Evolutionary conservation across 1,140 invertebrate species (phyloP).

Genomic region (Drosophila sp.): DNA sequence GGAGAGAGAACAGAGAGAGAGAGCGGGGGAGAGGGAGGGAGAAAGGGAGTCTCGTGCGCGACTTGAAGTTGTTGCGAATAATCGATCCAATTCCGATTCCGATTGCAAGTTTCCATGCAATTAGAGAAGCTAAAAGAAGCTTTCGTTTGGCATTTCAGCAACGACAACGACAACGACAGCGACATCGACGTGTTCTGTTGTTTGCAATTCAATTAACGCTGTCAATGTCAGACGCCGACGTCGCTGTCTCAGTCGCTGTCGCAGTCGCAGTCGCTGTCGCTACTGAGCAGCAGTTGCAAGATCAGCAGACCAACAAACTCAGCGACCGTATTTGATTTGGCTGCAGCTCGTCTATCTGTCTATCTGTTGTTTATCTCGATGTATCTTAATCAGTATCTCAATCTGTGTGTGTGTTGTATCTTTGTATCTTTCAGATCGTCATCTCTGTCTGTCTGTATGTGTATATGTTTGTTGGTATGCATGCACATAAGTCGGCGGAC

Average conservation of each 20-base stretch:
- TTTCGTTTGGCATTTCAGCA: conserved; percentile 48
- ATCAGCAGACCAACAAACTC: conserved; percentile 53
- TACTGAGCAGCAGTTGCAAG: conserved; percentile 63
- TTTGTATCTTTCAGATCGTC: conserved; percentile 22
- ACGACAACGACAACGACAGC: neutral
- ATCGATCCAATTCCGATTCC: conserved; percentile 40
- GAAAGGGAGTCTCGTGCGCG: neutral
- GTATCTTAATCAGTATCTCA: conserved; percentile 9
- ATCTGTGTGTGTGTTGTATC: neutral
- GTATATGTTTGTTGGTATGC: conserved; percentile 19
- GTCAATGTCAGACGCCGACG: conserved; percentile 58
- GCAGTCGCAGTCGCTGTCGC: neutral
- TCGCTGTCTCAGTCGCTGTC: neutral
- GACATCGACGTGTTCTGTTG: conserved; percentile 26
- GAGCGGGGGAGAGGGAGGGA: neutral
- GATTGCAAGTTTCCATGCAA: conserved; percentile 19
- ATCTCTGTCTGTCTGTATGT: neutral
- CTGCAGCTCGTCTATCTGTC: conserved; percentile 19
- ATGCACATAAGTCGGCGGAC: conserved; percentile 25
- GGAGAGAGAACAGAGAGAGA: neutral
- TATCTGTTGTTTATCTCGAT: neutral
- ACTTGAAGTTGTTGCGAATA: conserved; percentile 10
- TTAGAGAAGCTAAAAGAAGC: conserved; percentile 33
- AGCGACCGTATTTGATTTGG: conserved; percentile 47
- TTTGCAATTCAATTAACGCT: conserved; percentile 81